phyloP scores from a whole-genome alignment of 2,113 vertebrate species.

The Sisor rabdophorus region DNA sequence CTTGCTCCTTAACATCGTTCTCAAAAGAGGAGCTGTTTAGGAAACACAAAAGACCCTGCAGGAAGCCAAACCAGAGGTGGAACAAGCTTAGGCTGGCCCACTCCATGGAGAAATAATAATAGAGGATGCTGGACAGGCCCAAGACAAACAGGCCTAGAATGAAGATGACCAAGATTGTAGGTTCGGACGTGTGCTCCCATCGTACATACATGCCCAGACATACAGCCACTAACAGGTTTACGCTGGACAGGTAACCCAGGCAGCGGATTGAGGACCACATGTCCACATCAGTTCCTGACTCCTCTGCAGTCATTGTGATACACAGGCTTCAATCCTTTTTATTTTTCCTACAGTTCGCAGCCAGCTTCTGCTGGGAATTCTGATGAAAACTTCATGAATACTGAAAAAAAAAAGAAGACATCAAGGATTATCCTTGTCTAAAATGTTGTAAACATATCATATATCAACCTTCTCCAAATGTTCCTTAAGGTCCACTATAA shows the following conservation, averaged over 20 bases:
- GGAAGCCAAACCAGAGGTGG: slow-evolving; percentile 94
- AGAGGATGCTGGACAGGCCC: slow-evolving; percentile 92
- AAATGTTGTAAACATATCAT: background rate
- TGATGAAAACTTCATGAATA: background rate
- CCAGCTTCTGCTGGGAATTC: background rate
- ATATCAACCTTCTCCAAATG: background rate
- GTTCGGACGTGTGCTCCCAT: slow-evolving; percentile 88
- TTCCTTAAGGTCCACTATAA: background rate
- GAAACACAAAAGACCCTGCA: slow-evolving; percentile 94
- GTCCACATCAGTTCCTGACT: slow-evolving; percentile 79
- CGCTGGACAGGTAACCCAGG: slow-evolving; percentile 87
- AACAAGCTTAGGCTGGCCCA: slow-evolving; percentile 89
- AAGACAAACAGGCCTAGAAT: slow-evolving; percentile 93
- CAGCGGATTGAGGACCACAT: slow-evolving; percentile 87
- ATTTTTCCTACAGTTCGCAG: background rate
- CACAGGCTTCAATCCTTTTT: slow-evolving; percentile 53
- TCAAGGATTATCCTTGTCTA: background rate
- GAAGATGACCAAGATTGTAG: slow-evolving; percentile 92
- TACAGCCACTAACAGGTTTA: slow-evolving; percentile 85
- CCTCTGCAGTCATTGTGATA: slow-evolving; percentile 80
- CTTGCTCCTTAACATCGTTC: slow-evolving; percentile 83
- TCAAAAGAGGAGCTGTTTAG: slow-evolving; percentile 81
- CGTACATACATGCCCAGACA: slow-evolving; percentile 93
- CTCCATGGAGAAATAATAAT: slow-evolving; percentile 98
- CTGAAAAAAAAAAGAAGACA: background rate